Percentiles rank a stretch among this genome's conserved stretches.
phyloP scores from a whole-genome alignment of 2,888 invertebrate species.

The Andrena marginata region DNA sequence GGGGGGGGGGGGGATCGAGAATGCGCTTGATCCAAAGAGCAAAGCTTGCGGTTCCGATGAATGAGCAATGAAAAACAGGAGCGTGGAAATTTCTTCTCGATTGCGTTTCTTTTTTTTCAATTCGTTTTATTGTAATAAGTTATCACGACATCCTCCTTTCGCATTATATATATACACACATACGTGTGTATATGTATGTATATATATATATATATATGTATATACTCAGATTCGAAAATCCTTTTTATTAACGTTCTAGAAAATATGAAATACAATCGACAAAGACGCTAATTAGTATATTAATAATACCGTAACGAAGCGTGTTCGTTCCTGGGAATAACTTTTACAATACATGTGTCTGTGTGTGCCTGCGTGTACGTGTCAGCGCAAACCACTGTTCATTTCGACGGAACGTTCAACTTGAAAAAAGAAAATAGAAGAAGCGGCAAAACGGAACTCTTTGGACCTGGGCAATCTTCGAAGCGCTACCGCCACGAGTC shows the following conservation, averaged over 20 bases:
- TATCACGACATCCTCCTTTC: constrained; percentile 61
- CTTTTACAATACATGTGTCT: constrained; percentile 60
- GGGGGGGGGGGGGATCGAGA: background rate
- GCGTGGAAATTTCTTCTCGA: constrained; percentile 30
- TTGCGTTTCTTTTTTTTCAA: constrained; percentile 4
- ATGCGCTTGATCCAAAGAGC: constrained; percentile 59
- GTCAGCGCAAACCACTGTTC: constrained; percentile 44
- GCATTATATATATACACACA: constrained; percentile 31
- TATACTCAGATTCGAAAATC: constrained; percentile 60
- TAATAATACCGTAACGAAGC: constrained; percentile 63
- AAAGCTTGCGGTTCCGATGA: constrained; percentile 14
- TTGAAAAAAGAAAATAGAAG: background rate
- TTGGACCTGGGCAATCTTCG: constrained; percentile 60
- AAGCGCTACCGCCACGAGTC: constrained; percentile 56
- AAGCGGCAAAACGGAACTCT: constrained; percentile 55
- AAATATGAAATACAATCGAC: constrained; percentile 65
- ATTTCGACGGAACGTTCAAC: constrained; percentile 53
- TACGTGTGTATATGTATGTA: background rate
- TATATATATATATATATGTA: background rate
- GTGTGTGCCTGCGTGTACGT: background rate
- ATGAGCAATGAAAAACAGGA: constrained; percentile 13
- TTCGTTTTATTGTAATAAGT: constrained; percentile 61
- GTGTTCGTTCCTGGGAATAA: constrained; percentile 52
- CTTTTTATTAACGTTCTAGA: constrained; percentile 65
- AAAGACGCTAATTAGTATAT: constrained; percentile 60